Evolutionary conservation across 1,140 invertebrate species (phyloP).

Genomic region (Aporrectodea caliginosa): DNA sequence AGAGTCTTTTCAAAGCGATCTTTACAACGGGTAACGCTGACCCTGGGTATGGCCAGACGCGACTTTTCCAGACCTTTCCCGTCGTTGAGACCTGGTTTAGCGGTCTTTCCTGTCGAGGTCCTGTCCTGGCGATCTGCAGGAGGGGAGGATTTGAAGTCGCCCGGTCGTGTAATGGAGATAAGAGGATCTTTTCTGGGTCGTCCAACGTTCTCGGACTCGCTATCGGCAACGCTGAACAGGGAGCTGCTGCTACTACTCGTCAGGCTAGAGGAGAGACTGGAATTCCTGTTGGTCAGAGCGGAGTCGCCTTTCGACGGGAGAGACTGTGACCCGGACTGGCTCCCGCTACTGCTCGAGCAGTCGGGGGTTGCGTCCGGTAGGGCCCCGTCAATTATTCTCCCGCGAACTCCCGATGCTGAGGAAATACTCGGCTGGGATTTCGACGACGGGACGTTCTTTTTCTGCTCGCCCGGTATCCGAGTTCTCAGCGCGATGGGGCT

Average conservation of each 20-base stretch:
- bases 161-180: neutral
- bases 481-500: too few relatives aligned
- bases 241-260: constrained; percentile 11
- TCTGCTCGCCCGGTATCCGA: too few relatives aligned
- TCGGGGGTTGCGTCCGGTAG: too few relatives aligned
- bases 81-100: neutral
- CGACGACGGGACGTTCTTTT: too few relatives aligned
- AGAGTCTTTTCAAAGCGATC: neutral
- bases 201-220: constrained; percentile 14
- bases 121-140: neutral
- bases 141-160: neutral
- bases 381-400: too few relatives aligned
- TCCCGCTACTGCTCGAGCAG: too few relatives aligned
- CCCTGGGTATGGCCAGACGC: neutral
- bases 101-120: too few relatives aligned
- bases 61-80: constrained; percentile 5
- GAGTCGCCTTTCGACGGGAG: too few relatives aligned
- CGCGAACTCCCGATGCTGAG: too few relatives aligned
- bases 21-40: neutral
- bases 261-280: neutral
- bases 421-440: too few relatives aligned
- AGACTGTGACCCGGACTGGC: too few relatives aligned
- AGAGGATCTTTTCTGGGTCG: neutral
- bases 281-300: too few relatives aligned
- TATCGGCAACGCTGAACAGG: constrained; percentile 14